Evolutionary conservation across 2,113 vertebrate species (phyloP).

Genomic region (Campylomormyrus tamandua): DNA sequence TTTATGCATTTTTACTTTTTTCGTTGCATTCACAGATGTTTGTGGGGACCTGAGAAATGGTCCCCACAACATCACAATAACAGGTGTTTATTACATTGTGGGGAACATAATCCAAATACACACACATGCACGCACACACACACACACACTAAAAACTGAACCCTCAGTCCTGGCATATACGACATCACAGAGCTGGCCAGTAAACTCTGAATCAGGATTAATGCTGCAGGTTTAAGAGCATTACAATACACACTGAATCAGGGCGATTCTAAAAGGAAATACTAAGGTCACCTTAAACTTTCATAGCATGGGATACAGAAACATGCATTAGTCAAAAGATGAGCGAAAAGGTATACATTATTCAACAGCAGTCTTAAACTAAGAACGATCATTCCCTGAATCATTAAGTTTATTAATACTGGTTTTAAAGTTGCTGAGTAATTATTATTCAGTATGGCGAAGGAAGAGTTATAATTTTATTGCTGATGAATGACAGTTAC

Average conservation of each 20-base stretch:
- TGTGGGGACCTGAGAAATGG: no score
- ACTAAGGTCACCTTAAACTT: slow-evolving; percentile 8
- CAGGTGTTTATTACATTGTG: no score
- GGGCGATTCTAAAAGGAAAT: not conserved
- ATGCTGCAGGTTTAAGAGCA: not conserved
- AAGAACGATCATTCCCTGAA: slow-evolving; percentile 2
- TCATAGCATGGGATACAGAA: not conserved
- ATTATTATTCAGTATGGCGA: slow-evolving; percentile 6
- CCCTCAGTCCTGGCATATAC: not conserved
- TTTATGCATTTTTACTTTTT: no score
- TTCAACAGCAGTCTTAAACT: not conserved
- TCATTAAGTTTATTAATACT: slow-evolving; percentile 13
- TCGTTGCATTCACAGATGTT: no score
- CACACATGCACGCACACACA: no score
- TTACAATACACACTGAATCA: not conserved
- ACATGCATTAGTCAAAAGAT: slow-evolving; percentile 12
- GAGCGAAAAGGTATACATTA: not conserved
- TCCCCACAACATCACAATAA: no score
- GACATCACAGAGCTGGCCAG: not conserved
- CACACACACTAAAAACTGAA: not conserved
- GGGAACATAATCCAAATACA: no score
- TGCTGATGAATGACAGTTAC: not conserved
- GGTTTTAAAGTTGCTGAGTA: slow-evolving; percentile 4
- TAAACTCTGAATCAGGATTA: not conserved
- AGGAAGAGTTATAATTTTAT: not conserved